Evolutionary conservation across 1,140 invertebrate species (phyloP), one percentile per base, ranked within the genome.

Genomic region (Theocolax elegans): DNA sequence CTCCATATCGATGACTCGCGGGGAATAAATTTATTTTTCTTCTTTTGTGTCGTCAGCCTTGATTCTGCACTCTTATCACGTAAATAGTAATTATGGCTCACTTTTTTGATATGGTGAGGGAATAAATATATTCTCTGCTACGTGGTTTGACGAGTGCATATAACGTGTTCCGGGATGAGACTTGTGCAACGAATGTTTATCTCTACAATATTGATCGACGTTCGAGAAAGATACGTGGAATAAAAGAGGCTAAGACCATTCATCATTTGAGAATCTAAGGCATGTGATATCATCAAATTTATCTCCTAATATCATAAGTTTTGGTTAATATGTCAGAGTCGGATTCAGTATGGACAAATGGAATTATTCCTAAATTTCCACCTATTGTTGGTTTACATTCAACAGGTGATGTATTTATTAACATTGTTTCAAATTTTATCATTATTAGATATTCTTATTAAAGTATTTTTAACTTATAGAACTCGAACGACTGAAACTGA

Each of bases 401-500:
- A 51, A 74, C 79, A 58, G 65, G 59, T 73, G 77, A 83, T 25
- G 3, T 0, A 23, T 4, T 35, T 67, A 74, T n/a, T 25, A 46
- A 8, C 65, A 77, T 67, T 31, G 21, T 72, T 67, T 69, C 65
- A 69, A 53, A 42, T 38, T 69, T 48, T 27, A 60, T 56, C 23
- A 76, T 42, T 21, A 65, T 68, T 56, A 59, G 64, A 15, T 62
- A 70, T 54, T 59, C 48, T 56, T 54, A n/a, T 54, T 40, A 70
- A 49, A 25, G 13, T 40, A 29, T 76, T n/a, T n/a, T 74, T 25
- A 40, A 65, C 29, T 64, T 54, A 44, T 48, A 67, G 25, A 79
- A 51, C 49, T 69, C 10, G 82, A 85, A 42, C 67, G 48, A 17
- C 74, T 81, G 62, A 84, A 84, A 56, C 78, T 84, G n/a, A 79